Conservation (phyloP, 2,888 invertebrate species). For the Petrolisthes cinctipes region DNA sequence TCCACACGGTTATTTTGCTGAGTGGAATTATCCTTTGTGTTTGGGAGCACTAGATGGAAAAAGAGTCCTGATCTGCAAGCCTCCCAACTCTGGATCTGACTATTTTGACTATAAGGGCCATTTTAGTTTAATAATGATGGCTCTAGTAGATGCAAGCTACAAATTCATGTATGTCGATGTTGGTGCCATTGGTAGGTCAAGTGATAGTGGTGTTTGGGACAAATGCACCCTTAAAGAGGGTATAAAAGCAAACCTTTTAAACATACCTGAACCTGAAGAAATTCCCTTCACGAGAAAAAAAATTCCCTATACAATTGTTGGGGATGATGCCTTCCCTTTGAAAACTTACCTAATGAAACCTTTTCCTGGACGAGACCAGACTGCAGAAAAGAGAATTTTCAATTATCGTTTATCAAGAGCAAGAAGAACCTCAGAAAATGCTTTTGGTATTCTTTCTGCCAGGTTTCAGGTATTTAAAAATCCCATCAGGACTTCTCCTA, state of each 20-base stretch:
- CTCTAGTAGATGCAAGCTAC: conserved; percentile 14
- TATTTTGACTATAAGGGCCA: conserved; percentile 25
- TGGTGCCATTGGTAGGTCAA: conserved; percentile 18
- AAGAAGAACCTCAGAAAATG: background rate
- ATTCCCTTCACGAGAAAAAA: conserved; percentile 13
- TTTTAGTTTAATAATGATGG: conserved; percentile 23
- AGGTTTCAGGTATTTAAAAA: conserved; percentile 19
- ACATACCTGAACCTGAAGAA: background rate
- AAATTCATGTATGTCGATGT: conserved; percentile 26
- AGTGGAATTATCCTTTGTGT: conserved; percentile 28
- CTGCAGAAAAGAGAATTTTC: background rate
- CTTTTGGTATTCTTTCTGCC: background rate
- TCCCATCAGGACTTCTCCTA: background rate
- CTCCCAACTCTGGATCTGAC: conserved; percentile 16
- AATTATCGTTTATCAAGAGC: conserved; percentile 33
- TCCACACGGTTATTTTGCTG: background rate
- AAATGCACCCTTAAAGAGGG: conserved; percentile 16
- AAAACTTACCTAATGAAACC: conserved; percentile 32
- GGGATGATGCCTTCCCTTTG: conserved; percentile 29
- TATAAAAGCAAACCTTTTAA: background rate
- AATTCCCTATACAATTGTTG: conserved; percentile 16
- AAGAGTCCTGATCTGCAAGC: background rate
- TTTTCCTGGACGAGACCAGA: conserved; percentile 8
- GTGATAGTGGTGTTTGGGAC: conserved; percentile 30
- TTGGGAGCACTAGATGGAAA: background rate